A percentile compares a stretch with the other conserved stretches of the same genome.
Evolutionary conservation across 2,888 invertebrate species (phyloP).

Genomic region (Hirudinaria manillensis): DNA sequence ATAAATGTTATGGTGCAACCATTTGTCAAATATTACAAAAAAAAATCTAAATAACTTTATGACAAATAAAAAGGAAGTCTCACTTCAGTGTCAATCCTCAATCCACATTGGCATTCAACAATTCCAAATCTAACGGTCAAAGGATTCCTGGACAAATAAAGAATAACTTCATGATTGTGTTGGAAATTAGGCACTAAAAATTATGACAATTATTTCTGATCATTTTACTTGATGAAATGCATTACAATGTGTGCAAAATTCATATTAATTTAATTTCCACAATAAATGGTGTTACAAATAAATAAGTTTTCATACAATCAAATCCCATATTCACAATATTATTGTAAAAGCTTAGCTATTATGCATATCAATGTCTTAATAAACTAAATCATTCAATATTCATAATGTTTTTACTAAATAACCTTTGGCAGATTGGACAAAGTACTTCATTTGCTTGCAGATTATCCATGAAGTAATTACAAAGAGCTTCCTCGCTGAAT

Average conservation of each 20-base stretch:
- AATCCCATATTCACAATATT: too few species aligned
- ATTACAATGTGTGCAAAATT: too few species aligned
- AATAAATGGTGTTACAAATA: not conserved
- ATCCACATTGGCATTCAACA: constrained; percentile 13
- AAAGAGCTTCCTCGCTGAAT: constrained; percentile 12
- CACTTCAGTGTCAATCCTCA: constrained; percentile 21
- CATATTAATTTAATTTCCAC: too few species aligned
- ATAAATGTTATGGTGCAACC: too few species aligned
- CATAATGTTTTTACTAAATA: too few species aligned
- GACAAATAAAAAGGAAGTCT: not conserved
- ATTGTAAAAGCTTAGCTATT: too few species aligned
- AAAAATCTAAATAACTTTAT: not conserved
- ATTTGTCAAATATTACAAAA: not conserved
- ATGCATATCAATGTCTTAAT: too few species aligned
- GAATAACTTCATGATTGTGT: not conserved
- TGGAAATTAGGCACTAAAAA: not conserved
- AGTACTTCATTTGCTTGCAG: constrained; percentile 14
- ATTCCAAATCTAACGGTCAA: constrained; percentile 1
- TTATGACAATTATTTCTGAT: not conserved
- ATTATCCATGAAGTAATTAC: not conserved
- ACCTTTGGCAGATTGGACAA: constrained; percentile 23
- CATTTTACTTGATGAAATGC: too few species aligned
- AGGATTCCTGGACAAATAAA: not conserved
- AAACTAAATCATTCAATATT: too few species aligned
- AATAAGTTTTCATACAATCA: not conserved